phyloP scores from a whole-genome alignment of 2,797 vertebrate species.

The Novumbra hubbsi region DNA sequence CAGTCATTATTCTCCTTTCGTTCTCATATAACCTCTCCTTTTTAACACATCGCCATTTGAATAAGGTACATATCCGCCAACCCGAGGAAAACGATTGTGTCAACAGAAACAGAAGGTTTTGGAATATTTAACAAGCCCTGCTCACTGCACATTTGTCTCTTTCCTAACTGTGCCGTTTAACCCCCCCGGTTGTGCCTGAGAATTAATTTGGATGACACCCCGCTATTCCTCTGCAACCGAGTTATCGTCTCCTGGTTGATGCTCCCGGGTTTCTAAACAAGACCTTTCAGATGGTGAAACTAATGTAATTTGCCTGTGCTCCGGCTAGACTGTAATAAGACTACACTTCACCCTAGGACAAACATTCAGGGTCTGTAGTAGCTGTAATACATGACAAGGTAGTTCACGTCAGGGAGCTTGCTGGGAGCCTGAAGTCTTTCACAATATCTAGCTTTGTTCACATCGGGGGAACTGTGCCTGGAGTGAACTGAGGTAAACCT shows the following conservation, averaged over 20 bases:
- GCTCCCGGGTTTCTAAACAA: not conserved
- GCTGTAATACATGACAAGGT: no score
- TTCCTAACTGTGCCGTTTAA: not conserved
- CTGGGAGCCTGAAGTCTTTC: no score
- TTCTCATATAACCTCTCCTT: not conserved
- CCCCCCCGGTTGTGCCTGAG: not conserved
- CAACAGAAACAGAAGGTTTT: no score
- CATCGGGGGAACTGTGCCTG: no score
- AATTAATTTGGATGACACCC: not conserved
- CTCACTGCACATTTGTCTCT: not conserved
- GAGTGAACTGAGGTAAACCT: no score
- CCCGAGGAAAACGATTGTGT: no score
- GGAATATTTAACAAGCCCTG: not conserved
- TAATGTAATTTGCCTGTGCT: not conserved
- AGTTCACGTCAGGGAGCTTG: no score
- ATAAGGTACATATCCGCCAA: no score
- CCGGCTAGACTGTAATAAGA: not conserved
- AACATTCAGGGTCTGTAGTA: no score
- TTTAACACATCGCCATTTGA: not conserved
- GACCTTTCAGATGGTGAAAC: not conserved
- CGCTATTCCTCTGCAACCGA: not conserved
- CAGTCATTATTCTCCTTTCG: not conserved
- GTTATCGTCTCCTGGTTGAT: not conserved
- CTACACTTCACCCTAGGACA: no score
- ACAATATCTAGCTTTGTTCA: no score